Conservation (phyloP, 2,113 vertebrate genomes). For the Cygnus atratus region DNA sequence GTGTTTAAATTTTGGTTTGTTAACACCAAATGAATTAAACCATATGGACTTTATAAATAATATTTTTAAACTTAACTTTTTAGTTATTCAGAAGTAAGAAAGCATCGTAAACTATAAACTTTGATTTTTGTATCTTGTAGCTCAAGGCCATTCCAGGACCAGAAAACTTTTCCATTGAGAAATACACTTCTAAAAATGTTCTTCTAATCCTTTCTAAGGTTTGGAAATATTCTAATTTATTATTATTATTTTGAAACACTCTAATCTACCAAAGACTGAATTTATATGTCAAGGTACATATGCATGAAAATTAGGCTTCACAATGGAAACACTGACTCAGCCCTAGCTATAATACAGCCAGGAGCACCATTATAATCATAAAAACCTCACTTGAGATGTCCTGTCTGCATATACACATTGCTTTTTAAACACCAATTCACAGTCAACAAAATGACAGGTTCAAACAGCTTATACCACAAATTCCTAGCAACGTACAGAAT, state of each 20-base stretch:
- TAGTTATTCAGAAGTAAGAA: not conserved
- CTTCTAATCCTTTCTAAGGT: not conserved
- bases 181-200: not conserved
- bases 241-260: not conserved
- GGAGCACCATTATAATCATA: not conserved
- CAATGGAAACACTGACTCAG: not conserved
- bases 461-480: not conserved
- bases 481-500: constrained; percentile 20
- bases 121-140: not conserved
- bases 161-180: not conserved
- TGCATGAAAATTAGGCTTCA: not conserved
- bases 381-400: not conserved
- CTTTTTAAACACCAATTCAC: constrained; percentile 10
- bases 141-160: not conserved
- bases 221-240: not conserved
- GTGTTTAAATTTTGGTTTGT: not conserved
- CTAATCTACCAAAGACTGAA: not conserved
- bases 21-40: not conserved
- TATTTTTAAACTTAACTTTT: not conserved
- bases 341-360: not conserved
- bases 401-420: not conserved
- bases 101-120: not conserved
- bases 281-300: not conserved
- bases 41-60: not conserved
- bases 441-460: not conserved